phyloP scores from a whole-genome alignment of 92 coral and sea anemone species.

The Zoanthus sociatus region DNA sequence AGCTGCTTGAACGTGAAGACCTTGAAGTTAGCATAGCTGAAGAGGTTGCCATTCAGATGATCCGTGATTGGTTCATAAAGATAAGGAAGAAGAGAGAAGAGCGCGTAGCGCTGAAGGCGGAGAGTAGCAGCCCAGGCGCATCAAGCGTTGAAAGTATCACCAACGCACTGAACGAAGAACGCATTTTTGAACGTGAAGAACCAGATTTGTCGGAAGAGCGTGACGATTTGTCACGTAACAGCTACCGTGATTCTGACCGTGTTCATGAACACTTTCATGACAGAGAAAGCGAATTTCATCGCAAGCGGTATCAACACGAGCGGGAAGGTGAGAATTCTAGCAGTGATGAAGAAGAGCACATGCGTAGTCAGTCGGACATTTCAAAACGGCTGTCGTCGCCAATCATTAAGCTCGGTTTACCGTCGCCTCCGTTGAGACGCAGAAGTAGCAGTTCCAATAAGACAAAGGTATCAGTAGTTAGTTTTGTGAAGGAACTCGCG shows the following conservation, averaged over 20 bases:
- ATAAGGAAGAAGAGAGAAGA: slow-evolving; percentile 86
- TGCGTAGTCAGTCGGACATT: slow-evolving; percentile 44
- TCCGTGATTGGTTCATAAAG: slow-evolving; percentile 94
- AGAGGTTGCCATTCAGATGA: slow-evolving; percentile 98
- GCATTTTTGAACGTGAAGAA: slow-evolving; percentile 40
- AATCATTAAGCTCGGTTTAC: slow-evolving; percentile 40
- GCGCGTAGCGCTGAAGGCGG: slow-evolving; percentile 69
- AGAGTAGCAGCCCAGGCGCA: slow-evolving; percentile 79
- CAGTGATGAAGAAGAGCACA: slow-evolving; percentile 85
- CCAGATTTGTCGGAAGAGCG: slow-evolving; percentile 28
- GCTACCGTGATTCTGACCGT: slow-evolving; percentile 40
- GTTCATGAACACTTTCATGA: slow-evolving; percentile 14
- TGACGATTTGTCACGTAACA: slow-evolving; percentile 23
- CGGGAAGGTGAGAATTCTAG: slow-evolving; percentile 79
- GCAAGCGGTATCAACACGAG: slow-evolving; percentile 60
- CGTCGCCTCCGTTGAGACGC: slow-evolving; percentile 39
- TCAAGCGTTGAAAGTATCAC: slow-evolving; percentile 89
- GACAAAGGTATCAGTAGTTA: slow-evolving; percentile 28
- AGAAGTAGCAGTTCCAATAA: slow-evolving; percentile 34
- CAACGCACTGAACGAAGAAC: slow-evolving; percentile 78
- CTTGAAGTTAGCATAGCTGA: slow-evolving; percentile 92
- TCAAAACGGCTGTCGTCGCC: slow-evolving; percentile 74
- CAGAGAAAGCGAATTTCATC: slow-evolving; percentile 21
- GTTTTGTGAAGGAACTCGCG: slow-evolving; percentile 24
- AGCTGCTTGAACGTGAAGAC: slow-evolving; percentile 94